Percentiles rank a stretch among this genome's conserved stretches.
Evolutionary conservation across 2,888 invertebrate species (phyloP).

Genomic region (Gandaritis pyraliata): DNA sequence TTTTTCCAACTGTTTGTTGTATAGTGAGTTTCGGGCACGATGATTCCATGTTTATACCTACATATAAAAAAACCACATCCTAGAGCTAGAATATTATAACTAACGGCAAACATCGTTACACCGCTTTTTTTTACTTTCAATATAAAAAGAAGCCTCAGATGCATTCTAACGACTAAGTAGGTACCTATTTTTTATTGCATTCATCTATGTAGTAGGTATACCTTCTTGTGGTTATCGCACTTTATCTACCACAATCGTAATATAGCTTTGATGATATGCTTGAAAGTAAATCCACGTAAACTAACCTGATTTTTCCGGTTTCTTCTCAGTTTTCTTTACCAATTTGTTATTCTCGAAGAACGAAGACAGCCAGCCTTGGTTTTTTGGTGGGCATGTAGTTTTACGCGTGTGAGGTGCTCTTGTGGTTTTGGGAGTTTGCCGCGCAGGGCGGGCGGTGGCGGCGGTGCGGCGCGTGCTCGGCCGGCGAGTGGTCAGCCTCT

Average conservation of each 20-base stretch:
- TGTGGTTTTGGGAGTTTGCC: conserved; percentile 55
- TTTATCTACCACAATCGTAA: conserved; percentile 7
- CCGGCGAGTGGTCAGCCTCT: conserved; percentile 47
- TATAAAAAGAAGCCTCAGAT: no score
- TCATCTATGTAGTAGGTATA: no score
- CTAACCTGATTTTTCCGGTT: conserved; percentile 72
- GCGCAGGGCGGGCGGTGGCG: conserved; percentile 44
- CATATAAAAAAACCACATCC: no score
- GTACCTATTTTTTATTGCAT: no score
- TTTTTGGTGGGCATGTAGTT: conserved; percentile 63
- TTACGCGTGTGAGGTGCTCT: conserved; percentile 59
- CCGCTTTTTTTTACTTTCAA: no score
- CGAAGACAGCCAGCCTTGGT: conserved; percentile 64
- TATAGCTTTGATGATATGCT: conserved; percentile 5
- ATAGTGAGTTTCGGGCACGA: no score
- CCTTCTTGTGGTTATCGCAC: background rate
- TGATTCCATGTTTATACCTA: no score
- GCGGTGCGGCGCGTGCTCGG: conserved; percentile 43
- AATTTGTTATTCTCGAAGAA: conserved; percentile 64
- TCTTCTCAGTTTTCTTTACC: conserved; percentile 57
- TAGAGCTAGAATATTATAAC: no score
- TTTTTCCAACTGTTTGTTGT: no score
- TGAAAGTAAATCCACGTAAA: conserved; percentile 60
- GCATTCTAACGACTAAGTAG: no score
- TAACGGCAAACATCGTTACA: no score